These are phyloP conservation scores for Pteropus alecto DNA, from an alignment of 2,113 vertebrate genomes.

Conservation along the genomic window DNA sequence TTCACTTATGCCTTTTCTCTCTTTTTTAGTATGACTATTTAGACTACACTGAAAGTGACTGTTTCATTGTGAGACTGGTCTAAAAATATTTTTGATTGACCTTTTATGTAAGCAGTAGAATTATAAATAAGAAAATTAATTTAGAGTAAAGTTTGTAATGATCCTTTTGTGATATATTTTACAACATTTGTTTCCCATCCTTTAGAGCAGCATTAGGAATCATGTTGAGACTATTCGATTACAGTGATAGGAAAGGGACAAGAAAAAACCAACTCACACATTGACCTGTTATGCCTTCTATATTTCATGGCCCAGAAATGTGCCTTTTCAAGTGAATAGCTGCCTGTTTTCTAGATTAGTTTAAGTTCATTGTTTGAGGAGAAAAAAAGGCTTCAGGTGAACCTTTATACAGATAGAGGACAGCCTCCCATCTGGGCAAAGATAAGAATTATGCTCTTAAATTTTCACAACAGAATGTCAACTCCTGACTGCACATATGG, in stretches of 20 bases:
- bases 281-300: neutral
- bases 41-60: neutral
- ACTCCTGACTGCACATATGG: conserved; percentile 13
- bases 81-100: neutral
- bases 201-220: neutral
- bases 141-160: neutral
- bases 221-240: neutral
- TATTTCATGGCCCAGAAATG: neutral
- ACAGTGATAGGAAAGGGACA: neutral
- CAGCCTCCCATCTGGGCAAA: neutral
- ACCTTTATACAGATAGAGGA: neutral
- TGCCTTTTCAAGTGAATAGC: neutral
- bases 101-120: neutral
- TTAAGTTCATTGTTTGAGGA: neutral
- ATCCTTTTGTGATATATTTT: neutral
- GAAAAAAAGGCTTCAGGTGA: neutral
- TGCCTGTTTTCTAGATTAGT: neutral
- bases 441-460: conserved; percentile 26
- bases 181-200: neutral
- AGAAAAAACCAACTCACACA: neutral
- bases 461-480: conserved; percentile 40
- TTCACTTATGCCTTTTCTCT: neutral
- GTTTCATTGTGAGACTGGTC: neutral
- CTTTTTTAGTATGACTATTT: neutral
- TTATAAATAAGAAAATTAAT: neutral